A percentile compares a stretch with the other conserved stretches of the same genome.
Conservation (phyloP, 2,113 vertebrate genomes). For the Arizona elegans region DNA sequence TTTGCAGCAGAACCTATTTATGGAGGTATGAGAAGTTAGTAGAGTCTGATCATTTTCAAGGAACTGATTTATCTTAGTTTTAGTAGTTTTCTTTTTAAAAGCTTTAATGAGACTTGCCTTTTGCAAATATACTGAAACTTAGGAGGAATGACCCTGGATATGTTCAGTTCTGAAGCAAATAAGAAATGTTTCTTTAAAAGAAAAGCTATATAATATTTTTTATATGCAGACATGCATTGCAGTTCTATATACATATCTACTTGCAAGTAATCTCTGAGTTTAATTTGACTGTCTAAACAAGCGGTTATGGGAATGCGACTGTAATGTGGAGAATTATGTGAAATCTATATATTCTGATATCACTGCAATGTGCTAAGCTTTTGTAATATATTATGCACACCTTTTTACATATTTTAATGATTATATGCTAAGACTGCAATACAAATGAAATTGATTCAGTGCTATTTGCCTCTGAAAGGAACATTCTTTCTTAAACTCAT, state of each 20-base stretch:
- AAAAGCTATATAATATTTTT: not conserved
- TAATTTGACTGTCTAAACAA: not conserved
- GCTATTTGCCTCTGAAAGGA: not conserved
- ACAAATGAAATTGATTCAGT: not conserved
- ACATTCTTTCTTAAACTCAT: constrained; percentile 16
- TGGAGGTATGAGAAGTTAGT: not conserved
- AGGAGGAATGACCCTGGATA: not conserved
- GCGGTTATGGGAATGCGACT: not conserved
- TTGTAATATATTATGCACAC: not conserved
- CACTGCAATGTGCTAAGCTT: not conserved
- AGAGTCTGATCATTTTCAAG: not conserved
- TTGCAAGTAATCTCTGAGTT: not conserved
- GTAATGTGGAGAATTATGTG: not conserved
- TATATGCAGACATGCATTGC: not conserved
- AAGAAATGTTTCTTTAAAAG: not conserved
- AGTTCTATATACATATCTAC: not conserved
- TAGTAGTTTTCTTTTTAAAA: not conserved
- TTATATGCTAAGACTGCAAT: not conserved
- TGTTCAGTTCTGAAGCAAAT: not conserved
- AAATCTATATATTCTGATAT: not conserved
- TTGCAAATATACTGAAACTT: not conserved
- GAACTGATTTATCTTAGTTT: not conserved
- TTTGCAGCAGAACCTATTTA: not conserved
- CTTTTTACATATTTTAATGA: not conserved
- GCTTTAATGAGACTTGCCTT: not conserved